phyloP scores from a whole-genome alignment of 2,797 vertebrate species.

The Sebastes itinus region DNA sequence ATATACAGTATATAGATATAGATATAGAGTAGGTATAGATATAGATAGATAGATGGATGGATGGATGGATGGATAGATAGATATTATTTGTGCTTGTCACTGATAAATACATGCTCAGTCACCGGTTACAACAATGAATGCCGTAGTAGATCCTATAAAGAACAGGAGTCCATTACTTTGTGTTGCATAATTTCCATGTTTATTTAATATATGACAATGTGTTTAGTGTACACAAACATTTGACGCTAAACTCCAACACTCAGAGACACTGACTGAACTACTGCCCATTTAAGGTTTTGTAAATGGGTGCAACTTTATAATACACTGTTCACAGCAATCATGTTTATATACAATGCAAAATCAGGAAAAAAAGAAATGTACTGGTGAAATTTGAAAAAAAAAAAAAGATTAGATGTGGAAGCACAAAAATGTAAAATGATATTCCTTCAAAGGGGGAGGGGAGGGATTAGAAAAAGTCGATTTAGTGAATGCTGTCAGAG shows the following conservation, averaged over 20 bases:
- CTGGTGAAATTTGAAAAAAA: constrained; percentile 64
- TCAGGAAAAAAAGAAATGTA: constrained; percentile 57
- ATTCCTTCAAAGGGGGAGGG: constrained; percentile 47
- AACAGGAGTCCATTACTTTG: constrained; percentile 34
- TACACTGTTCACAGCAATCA: constrained; percentile 87
- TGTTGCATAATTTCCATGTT: constrained; percentile 91
- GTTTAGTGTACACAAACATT: constrained; percentile 88
- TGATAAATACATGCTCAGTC: not conserved
- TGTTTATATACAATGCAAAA: constrained; percentile 90
- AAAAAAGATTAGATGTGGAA: constrained; percentile 68
- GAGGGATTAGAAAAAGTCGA: constrained; percentile 53
- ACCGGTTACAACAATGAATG: not conserved
- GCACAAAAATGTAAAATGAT: constrained; percentile 70
- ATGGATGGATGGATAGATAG: too few relatives aligned
- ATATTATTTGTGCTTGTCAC: not conserved
- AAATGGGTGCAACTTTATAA: constrained; percentile 80
- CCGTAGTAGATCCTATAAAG: not conserved
- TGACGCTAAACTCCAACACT: constrained; percentile 86
- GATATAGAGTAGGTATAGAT: too few relatives aligned
- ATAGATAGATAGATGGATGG: too few relatives aligned
- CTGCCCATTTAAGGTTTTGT: constrained; percentile 79
- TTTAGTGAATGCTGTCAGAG: constrained; percentile 55
- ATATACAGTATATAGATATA: too few relatives aligned
- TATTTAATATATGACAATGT: constrained; percentile 94
- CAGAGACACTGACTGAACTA: constrained; percentile 85